Percentiles rank a stretch among this genome's conserved stretches.
phyloP scores from a whole-genome alignment of 2,888 invertebrate genomes.

The Hypsopygia costalis region DNA sequence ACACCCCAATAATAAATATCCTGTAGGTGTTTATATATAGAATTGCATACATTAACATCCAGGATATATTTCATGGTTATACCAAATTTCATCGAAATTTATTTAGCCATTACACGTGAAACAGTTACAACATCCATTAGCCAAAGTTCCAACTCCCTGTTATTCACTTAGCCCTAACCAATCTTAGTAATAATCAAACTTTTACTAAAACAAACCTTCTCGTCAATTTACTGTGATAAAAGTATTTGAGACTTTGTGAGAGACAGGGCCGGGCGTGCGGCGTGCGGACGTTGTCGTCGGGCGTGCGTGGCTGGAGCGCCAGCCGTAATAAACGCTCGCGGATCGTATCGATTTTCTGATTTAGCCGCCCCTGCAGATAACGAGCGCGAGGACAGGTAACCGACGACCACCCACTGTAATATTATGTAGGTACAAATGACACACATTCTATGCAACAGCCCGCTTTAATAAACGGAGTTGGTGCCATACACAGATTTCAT shows the following conservation, averaged over 20 bases:
- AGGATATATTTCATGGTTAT: too few species aligned
- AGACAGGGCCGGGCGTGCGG: too few species aligned
- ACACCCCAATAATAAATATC: too few species aligned
- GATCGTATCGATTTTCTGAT: slow-evolving; percentile 74
- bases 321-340: slow-evolving; percentile 42
- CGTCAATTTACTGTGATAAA: slow-evolving; percentile 3
- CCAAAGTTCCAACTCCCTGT: too few species aligned
- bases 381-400: slow-evolving; percentile 48
- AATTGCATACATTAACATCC: too few species aligned
- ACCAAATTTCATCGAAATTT: too few species aligned
- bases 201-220: slow-evolving; percentile 10
- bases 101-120: too few species aligned
- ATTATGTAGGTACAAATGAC: background rate
- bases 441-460: slow-evolving; percentile 4
- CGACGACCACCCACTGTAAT: slow-evolving; percentile 9
- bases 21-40: too few species aligned
- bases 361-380: slow-evolving; percentile 70
- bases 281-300: too few species aligned
- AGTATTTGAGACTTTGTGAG: slow-evolving; percentile 4
- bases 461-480: slow-evolving; percentile 1
- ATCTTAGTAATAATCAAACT: slow-evolving; percentile 5
- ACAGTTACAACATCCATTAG: too few species aligned
- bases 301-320: slow-evolving; percentile 28
- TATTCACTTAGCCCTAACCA: background rate
- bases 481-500: too few species aligned